Base-by-base conservation (phyloP, 2,113 vertebrate genomes). In the Xiphophorus maculatus region DNA sequence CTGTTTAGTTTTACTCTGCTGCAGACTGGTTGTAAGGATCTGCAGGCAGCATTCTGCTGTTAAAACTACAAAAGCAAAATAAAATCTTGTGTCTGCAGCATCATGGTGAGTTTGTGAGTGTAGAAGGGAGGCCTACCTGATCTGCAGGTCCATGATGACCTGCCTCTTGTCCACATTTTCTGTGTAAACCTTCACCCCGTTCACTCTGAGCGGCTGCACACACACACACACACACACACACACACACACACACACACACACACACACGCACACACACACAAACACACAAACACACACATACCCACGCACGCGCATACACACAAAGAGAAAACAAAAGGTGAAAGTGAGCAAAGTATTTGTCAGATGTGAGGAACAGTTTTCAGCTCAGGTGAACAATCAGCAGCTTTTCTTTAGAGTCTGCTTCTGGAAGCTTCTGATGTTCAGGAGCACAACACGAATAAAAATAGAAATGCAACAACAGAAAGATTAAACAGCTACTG, bases 161-260 rank as follows among this genome's bases (percentile, higher is more conserved):
- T 99, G 98, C 72, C 98, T 94, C 92, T 97, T 99, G 93, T 99
- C 97, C 88, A 99, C 96, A 30, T 99, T 99, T 94, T 99, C 97
- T 14, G 96, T 98, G 87, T 99, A 99, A 19, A 97, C 97, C 82
- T 99, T 99, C 6, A 99, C 97, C 80, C 98, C 98, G 78, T 99
- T 97, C 66, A 99, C 95, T 82, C 98, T 94, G 69, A 98, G 93
- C 14, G 98, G 97, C 98, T 99, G 88, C 35, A 2, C 30, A 77
- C 22, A 83, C 5, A 81, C 37, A 79, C 37, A 48, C 29, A 42
- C 10, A 37, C 2, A 8, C 6, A 75, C 22, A 83, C 5, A 82
- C 37, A 80, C 37, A 48, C 29, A 42, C 10, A 19, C 37, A 79
- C 14, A 0, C 4, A 80, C 37, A 82, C 37, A 48, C 28, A 44